These are phyloP conservation scores for Meteorus colon DNA, from an alignment of 2,888 invertebrate species.

Conservation along the genomic window DNA sequence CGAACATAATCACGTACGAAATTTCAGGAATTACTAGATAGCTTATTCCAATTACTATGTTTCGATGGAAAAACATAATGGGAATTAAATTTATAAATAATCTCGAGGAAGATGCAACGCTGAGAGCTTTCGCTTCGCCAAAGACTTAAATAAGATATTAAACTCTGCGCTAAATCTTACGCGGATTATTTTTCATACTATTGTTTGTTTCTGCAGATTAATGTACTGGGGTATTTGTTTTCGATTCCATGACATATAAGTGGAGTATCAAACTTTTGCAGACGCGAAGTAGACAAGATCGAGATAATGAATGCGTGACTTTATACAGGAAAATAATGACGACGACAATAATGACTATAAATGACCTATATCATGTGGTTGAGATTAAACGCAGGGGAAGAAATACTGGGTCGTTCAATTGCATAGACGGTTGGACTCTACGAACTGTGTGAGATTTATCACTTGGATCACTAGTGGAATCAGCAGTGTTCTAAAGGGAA, in stretches of 20 bases:
- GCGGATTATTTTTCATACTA: neutral
- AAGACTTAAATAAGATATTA: slow-evolving; percentile 10
- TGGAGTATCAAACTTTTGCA: neutral
- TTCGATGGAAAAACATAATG: slow-evolving; percentile 20
- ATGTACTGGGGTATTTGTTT: neutral
- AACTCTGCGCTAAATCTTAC: slow-evolving; percentile 34
- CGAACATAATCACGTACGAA: neutral
- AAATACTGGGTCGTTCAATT: slow-evolving; percentile 27
- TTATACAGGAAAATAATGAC: slow-evolving; percentile 52
- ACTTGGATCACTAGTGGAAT: slow-evolving; percentile 19
- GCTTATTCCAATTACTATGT: slow-evolving; percentile 13
- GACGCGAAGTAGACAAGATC: neutral
- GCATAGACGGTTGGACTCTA: neutral
- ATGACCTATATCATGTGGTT: slow-evolving; percentile 34
- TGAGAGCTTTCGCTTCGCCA: slow-evolving; percentile 39
- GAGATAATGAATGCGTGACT: slow-evolving; percentile 50
- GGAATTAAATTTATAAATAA: neutral
- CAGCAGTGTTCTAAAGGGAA: neutral
- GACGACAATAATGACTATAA: slow-evolving; percentile 49
- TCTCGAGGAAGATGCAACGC: slow-evolving; percentile 29
- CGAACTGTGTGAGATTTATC: neutral
- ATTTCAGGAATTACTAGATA: neutral
- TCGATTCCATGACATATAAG: neutral
- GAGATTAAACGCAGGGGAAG: slow-evolving; percentile 2
- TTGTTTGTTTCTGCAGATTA: neutral